Conservation (phyloP, 2,888 invertebrate species). For the Drosophila nr. medialis region DNA sequence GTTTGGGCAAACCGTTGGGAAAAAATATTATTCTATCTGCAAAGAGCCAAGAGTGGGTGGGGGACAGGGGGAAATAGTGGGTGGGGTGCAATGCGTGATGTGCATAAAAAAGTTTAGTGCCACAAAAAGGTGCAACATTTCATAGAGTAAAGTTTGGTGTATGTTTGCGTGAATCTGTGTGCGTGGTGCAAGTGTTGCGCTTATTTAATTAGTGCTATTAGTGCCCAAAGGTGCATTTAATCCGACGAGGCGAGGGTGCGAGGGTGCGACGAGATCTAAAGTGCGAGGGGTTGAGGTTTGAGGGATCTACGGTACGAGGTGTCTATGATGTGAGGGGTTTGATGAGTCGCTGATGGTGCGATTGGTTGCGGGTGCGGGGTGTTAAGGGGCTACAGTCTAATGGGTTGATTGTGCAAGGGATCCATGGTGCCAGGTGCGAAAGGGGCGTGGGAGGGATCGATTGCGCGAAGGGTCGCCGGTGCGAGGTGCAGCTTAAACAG, state of each 20-base stretch:
- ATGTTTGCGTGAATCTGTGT: conserved; percentile 21
- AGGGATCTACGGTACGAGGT: background rate
- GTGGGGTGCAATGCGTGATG: conserved; percentile 56
- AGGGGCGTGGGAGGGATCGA: too few species aligned
- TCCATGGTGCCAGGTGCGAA: background rate
- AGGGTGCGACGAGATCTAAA: background rate
- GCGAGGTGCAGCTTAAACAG: conserved; percentile 19
- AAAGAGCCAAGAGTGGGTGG: conserved; percentile 55
- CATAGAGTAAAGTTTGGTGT: background rate
- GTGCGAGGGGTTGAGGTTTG: background rate
- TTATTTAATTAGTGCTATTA: conserved; percentile 70
- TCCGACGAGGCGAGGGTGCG: conserved; percentile 4
- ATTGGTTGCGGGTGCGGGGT: background rate
- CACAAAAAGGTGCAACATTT: conserved; percentile 60
- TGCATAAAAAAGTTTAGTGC: conserved; percentile 74
- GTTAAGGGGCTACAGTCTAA: background rate
- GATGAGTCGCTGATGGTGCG: background rate
- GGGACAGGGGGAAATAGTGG: background rate
- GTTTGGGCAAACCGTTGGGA: conserved; percentile 82
- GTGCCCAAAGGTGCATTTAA: conserved; percentile 49
- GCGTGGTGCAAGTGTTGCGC: conserved; percentile 34
- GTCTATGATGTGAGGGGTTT: background rate
- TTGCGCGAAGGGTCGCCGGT: background rate
- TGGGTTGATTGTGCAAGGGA: background rate
- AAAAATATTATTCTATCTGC: conserved; percentile 84